Conservation (phyloP, 2,888 invertebrate genomes). For the Phymatocera aterrima region DNA sequence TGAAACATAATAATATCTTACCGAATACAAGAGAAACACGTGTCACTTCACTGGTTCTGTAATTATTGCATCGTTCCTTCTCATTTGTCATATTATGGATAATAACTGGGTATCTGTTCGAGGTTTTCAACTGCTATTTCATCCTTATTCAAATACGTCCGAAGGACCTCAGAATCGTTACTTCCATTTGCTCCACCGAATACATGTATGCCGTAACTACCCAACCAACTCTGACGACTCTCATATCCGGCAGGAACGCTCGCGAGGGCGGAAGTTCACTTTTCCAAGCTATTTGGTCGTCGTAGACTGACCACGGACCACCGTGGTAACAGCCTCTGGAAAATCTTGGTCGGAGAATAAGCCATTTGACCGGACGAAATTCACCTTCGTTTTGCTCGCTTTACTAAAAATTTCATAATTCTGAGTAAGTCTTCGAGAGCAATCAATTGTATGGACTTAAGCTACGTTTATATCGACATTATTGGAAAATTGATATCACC, state of each 20-base stretch:
- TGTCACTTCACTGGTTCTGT: no score
- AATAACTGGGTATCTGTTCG: background rate
- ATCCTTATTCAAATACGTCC: constrained; percentile 12
- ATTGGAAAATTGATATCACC: no score
- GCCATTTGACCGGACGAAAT: constrained; percentile 11
- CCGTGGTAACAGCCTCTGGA: constrained; percentile 28
- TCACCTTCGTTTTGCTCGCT: background rate
- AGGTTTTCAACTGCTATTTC: background rate
- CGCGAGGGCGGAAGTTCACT: constrained; percentile 40
- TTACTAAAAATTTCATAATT: background rate
- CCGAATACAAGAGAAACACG: no score
- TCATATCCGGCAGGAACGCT: constrained; percentile 38
- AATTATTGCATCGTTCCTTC: no score
- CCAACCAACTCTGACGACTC: constrained; percentile 23
- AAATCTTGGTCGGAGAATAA: constrained; percentile 18
- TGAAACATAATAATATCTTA: no score
- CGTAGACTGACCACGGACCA: constrained; percentile 35
- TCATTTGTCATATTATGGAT: no score
- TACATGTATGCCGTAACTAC: background rate
- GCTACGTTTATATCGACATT: no score
- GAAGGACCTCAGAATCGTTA: constrained; percentile 4
- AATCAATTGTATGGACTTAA: no score
- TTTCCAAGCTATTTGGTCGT: constrained; percentile 37
- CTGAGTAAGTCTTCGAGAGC: background rate
- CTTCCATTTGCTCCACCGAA: constrained; percentile 3